Conservation (phyloP, 2,113 vertebrate species). For the Lota lota region DNA sequence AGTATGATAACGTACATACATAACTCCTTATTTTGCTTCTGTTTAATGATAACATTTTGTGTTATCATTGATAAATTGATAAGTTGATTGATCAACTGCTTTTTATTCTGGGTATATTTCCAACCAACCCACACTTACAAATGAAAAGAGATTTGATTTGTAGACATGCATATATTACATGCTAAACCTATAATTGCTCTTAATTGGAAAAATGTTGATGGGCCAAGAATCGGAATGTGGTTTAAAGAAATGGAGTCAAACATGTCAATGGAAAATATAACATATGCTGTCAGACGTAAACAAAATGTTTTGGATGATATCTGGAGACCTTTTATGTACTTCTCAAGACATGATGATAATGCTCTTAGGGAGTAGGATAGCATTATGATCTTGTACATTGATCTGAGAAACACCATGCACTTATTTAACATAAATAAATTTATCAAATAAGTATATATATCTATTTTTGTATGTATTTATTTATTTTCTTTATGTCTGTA, state of each 20-base stretch:
- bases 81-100: not conserved
- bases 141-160: not conserved
- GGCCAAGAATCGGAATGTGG: slow-evolving; percentile 8
- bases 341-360: not conserved
- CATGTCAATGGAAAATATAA: not conserved
- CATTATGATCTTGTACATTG: too few relatives aligned
- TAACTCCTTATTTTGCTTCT: not conserved
- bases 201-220: not conserved
- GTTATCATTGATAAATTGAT: not conserved
- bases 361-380: slow-evolving; percentile 4
- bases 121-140: not conserved
- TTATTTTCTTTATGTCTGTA: not conserved
- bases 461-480: not conserved
- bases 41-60: not conserved
- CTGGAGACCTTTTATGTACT: slow-evolving; percentile 10
- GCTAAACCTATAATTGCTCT: slow-evolving; percentile 1
- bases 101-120: not conserved
- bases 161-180: slow-evolving; percentile 3
- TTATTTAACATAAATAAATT: too few relatives aligned
- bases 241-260: not conserved
- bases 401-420: not conserved
- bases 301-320: slow-evolving; percentile 7
- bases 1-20: not conserved
- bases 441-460: too few relatives aligned
- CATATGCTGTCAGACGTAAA: not conserved